phyloP scores from a whole-genome alignment of 1,140 invertebrate genomes.

The Drosophila asahinai region DNA sequence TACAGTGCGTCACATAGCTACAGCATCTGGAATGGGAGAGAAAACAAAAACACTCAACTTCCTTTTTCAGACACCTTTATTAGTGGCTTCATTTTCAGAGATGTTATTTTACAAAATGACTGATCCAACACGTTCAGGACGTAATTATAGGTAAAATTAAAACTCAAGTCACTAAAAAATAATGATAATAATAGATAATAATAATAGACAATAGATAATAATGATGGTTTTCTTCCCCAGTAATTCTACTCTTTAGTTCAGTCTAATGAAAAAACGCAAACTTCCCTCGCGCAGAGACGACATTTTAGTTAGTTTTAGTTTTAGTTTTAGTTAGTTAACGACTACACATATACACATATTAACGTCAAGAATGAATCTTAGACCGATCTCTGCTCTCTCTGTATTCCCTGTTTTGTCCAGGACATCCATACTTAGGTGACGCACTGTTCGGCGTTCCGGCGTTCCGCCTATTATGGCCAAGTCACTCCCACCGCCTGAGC shows the following conservation, averaged over 20 bases:
- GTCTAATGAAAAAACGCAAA: constrained; percentile 44
- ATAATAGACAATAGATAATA: constrained; percentile 21
- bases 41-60: constrained; percentile 10
- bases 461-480: constrained; percentile 14
- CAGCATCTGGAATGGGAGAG: not conserved
- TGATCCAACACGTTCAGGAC: constrained; percentile 23
- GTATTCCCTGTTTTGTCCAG: not conserved
- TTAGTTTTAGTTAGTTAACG: constrained; percentile 18
- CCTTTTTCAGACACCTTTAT: constrained; percentile 30
- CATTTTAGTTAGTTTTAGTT: constrained; percentile 8
- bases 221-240: constrained; percentile 8
- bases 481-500: constrained; percentile 15
- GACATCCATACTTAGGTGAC: not conserved
- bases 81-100: constrained; percentile 26
- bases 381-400: constrained; percentile 4
- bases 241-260: constrained; percentile 42
- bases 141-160: constrained; percentile 12
- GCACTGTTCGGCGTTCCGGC: not conserved
- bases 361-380: constrained; percentile 29
- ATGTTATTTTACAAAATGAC: constrained; percentile 42
- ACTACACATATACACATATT: constrained; percentile 35
- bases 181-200: constrained; percentile 5
- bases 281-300: constrained; percentile 1
- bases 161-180: constrained; percentile 28
- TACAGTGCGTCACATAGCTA: not conserved